Evolutionary conservation across 2,888 invertebrate species (phyloP).

Genomic region (Sarcophaga subvicina): DNA sequence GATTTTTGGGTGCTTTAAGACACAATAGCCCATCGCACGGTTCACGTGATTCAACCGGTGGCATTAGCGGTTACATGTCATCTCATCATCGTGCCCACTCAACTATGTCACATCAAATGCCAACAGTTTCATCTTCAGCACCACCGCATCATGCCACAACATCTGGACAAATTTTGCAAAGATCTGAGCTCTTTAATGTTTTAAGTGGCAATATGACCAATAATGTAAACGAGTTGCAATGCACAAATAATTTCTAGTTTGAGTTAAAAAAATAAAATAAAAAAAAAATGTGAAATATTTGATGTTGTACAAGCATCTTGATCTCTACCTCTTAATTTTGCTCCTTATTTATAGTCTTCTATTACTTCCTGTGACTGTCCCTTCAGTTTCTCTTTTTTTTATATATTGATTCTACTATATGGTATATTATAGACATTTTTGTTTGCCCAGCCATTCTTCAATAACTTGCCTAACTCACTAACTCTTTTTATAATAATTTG

Average conservation of each 20-base stretch:
- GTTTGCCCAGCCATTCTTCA: conserved; percentile 40
- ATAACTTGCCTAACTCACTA: conserved; percentile 19
- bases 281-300: conserved; percentile 47
- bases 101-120: conserved; percentile 69
- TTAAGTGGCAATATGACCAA: conserved; percentile 75
- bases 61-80: conserved; percentile 66
- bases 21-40: conserved; percentile 79
- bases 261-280: conserved; percentile 47
- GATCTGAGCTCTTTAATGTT: conserved; percentile 73
- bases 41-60: conserved; percentile 73
- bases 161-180: conserved; percentile 69
- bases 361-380: conserved; percentile 50
- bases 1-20: conserved; percentile 79
- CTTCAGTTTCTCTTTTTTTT: conserved; percentile 24
- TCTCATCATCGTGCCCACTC: conserved; percentile 62
- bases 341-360: conserved; percentile 44
- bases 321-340: conserved; percentile 41
- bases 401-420: conserved; percentile 25
- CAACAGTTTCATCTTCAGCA: conserved; percentile 57
- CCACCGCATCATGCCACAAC: conserved; percentile 67
- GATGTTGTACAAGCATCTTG: conserved; percentile 66
- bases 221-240: conserved; percentile 77
- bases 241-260: conserved; percentile 44
- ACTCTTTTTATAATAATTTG: conserved; percentile 38
- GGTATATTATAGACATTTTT: conserved; percentile 26